A percentile compares a stretch with the other conserved stretches of the same genome.
Conservation (phyloP, 2,888 invertebrate genomes). For the Lepidocyrtinus sp. region DNA sequence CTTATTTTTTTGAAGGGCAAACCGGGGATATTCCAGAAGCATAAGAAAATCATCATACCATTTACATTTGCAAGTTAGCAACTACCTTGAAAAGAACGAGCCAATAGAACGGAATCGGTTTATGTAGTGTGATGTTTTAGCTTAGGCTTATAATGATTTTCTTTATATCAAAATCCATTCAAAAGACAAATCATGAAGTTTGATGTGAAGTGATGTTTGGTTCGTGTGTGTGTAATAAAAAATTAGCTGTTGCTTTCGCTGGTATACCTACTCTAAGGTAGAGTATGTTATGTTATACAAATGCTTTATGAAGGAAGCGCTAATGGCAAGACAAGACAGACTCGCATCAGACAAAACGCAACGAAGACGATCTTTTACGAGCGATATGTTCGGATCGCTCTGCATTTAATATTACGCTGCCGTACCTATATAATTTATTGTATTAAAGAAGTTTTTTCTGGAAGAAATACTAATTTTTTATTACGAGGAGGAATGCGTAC, state of each 20-base stretch:
- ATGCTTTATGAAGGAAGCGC: background rate
- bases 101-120: background rate
- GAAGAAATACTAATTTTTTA: background rate
- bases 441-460: background rate
- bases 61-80: constrained; percentile 41
- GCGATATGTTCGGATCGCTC: constrained; percentile 30
- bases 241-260: constrained; percentile 35
- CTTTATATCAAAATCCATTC: background rate
- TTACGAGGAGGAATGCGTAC: background rate
- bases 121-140: background rate
- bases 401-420: background rate
- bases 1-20: constrained; percentile 48
- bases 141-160: background rate
- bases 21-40: constrained; percentile 50
- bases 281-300: background rate
- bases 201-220: background rate
- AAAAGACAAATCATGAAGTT: constrained; percentile 2
- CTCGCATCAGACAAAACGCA: too few relatives aligned
- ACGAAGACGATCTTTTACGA: constrained; percentile 33
- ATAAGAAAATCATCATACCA: constrained; percentile 39
- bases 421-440: background rate
- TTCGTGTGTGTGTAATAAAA: constrained; percentile 18
- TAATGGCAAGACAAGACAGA: background rate
- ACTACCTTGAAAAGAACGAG: constrained; percentile 26
- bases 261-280: background rate